A percentile compares a stretch with the other conserved stretches of the same genome.
Evolutionary conservation across 2,113 vertebrate species (phyloP).

Genomic region (Nansenia antarctica): DNA sequence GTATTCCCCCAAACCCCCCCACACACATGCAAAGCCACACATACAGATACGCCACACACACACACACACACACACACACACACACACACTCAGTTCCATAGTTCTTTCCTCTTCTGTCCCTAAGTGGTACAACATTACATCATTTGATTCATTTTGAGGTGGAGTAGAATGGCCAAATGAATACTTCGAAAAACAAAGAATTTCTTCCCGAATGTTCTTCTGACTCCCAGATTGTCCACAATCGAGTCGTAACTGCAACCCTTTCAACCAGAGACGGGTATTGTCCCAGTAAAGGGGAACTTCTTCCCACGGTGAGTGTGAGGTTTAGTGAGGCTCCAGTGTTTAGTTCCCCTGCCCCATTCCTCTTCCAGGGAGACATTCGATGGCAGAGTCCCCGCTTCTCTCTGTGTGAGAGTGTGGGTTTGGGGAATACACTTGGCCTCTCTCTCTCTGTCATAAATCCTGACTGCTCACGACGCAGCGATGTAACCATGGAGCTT

Average conservation of each 20-base stretch:
- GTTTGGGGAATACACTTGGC: slow-evolving; percentile 39
- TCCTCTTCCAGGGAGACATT: slow-evolving; percentile 47
- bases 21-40: neutral
- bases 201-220: too few species aligned
- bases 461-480: slow-evolving; percentile 53
- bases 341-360: neutral
- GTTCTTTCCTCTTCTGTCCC: slow-evolving; percentile 27
- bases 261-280: slow-evolving; percentile 4
- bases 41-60: slow-evolving; percentile 2
- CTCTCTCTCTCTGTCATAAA: slow-evolving; percentile 56
- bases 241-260: neutral
- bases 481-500: slow-evolving; percentile 61
- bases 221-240: neutral
- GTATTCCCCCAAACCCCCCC: slow-evolving; percentile 13
- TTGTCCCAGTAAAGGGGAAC: neutral
- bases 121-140: slow-evolving; percentile 44
- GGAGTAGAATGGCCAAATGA: too few species aligned
- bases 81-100: neutral
- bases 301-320: slow-evolving; percentile 31
- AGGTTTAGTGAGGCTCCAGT: too few species aligned
- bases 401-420: slow-evolving; percentile 13
- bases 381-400: slow-evolving; percentile 39
- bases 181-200: too few species aligned
- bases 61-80: neutral
- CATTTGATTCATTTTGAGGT: too few species aligned